Percentiles rank a stretch among this genome's conserved stretches.
These are phyloP conservation scores for Setipinna tenuifilis DNA, from an alignment of 2,797 vertebrate genomes.

Conservation along the genomic window DNA sequence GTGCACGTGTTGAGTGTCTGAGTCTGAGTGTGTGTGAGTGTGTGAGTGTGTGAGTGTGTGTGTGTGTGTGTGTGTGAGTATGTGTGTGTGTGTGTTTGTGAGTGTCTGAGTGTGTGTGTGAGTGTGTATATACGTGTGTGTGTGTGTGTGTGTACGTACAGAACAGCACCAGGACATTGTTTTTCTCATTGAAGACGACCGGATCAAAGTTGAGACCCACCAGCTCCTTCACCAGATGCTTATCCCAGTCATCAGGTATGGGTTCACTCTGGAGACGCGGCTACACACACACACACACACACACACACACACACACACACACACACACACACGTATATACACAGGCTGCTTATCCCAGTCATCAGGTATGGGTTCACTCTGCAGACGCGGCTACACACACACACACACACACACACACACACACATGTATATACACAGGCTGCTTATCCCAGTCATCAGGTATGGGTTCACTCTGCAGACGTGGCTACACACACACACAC, in stretches of 20 bases:
- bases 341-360: too few relatives aligned
- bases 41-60: not conserved
- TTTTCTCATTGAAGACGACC: constrained; percentile 82
- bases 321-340: not conserved
- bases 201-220: constrained; percentile 88
- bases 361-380: constrained; percentile 21
- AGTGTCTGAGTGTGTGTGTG: not conserved
- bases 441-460: too few relatives aligned
- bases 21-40: too few relatives aligned
- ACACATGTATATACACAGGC: not conserved
- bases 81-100: constrained; percentile 26
- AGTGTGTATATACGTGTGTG: not conserved
- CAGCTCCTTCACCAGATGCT: constrained; percentile 83
- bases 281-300: constrained; percentile 56
- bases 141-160: constrained; percentile 77
- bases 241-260: constrained; percentile 84
- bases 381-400: not conserved
- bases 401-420: constrained; percentile 21
- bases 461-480: too few relatives aligned
- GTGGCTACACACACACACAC: too few relatives aligned
- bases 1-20: constrained; percentile 75
- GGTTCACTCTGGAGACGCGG: constrained; percentile 83
- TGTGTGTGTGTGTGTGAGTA: not conserved
- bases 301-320: constrained; percentile 45
- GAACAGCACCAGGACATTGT: constrained; percentile 87